phyloP scores from a whole-genome alignment of 2,888 invertebrate species.

The Amiota communis region DNA sequence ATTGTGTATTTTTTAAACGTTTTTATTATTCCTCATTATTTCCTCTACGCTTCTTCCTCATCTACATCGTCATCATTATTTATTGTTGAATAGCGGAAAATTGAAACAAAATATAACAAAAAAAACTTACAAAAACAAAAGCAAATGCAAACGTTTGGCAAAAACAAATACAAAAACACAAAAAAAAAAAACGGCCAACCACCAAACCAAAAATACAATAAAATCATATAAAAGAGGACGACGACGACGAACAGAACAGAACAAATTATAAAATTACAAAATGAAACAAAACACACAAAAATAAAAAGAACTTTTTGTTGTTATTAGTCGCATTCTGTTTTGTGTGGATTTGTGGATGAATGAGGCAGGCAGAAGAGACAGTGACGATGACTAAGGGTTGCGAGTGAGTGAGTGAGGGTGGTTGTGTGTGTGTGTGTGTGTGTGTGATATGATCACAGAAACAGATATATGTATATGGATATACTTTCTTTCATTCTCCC shows the following conservation, averaged over 20 bases:
- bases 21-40: slow-evolving; percentile 11
- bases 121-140: slow-evolving; percentile 27
- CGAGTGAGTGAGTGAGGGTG: too few species aligned
- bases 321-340: too few species aligned
- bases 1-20: slow-evolving; percentile 54
- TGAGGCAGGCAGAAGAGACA: too few species aligned
- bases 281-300: neutral
- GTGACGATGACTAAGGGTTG: too few species aligned
- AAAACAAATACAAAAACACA: slow-evolving; percentile 33
- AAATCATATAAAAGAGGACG: slow-evolving; percentile 29
- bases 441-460: neutral
- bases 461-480: too few species aligned
- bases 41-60: neutral
- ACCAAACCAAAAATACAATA: neutral
- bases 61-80: too few species aligned
- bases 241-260: neutral
- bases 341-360: too few species aligned
- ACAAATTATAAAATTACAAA: neutral
- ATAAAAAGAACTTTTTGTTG: neutral
- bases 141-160: slow-evolving; percentile 21
- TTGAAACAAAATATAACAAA: slow-evolving; percentile 25
- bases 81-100: neutral
- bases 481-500: neutral
- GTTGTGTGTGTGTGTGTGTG: too few species aligned
- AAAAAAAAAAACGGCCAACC: neutral